These are phyloP conservation scores for Sylvia borin DNA, from an alignment of 2,797 vertebrate genomes.

Conservation along the genomic window DNA sequence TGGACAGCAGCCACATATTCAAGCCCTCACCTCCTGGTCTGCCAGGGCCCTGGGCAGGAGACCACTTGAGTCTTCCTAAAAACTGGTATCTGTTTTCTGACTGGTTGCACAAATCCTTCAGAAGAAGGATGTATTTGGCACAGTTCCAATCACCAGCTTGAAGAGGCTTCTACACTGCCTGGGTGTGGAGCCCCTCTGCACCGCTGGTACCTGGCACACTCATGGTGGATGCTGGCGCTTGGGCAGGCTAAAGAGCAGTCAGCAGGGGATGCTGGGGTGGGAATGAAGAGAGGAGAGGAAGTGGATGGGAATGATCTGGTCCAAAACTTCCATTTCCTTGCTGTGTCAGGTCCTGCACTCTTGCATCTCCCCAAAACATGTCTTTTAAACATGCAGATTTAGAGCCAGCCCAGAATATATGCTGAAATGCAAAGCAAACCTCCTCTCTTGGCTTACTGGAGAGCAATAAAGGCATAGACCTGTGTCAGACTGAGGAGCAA, in stretches of 20 bases:
- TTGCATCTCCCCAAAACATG: accelerated
- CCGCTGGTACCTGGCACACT: neutral
- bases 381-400: neutral
- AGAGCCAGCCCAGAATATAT: neutral
- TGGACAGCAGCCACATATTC: neutral
- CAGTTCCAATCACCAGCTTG: neutral
- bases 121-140: neutral
- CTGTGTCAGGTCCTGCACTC: neutral
- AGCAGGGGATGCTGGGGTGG: neutral
- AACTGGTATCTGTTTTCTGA: neutral
- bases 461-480: neutral
- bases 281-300: neutral
- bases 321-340: neutral
- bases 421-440: neutral
- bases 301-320: neutral
- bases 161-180: neutral
- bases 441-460: neutral
- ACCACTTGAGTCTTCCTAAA: neutral
- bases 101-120: neutral
- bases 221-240: neutral
- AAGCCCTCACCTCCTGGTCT: neutral
- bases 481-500: neutral
- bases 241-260: neutral
- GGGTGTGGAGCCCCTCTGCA: neutral
- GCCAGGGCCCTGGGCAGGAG: neutral